These are phyloP conservation scores for Paramormyrops hopkinsi DNA, from an alignment of 2,797 vertebrate genomes.

Conservation along the genomic window DNA sequence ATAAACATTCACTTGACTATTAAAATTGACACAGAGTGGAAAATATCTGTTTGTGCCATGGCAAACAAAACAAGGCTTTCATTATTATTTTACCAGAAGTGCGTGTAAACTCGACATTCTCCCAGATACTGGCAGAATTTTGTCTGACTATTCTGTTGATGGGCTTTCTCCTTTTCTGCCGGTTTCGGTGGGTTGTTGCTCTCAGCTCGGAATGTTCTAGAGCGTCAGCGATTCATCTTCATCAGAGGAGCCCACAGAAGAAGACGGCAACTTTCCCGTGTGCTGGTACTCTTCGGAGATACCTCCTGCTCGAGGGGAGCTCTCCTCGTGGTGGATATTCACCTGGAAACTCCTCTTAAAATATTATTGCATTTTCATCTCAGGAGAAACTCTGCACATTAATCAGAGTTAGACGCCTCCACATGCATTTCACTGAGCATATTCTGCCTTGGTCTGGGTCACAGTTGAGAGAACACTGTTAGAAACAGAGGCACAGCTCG, in stretches of 20 bases:
- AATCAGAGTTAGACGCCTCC: conserved; percentile 18
- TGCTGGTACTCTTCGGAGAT: not conserved
- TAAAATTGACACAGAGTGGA: conserved; percentile 1
- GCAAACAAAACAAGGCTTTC: not conserved
- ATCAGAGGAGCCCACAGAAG: not conserved
- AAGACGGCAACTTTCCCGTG: not conserved
- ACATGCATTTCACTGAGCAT: conserved; percentile 16
- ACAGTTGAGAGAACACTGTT: not conserved
- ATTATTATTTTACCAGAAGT: not conserved
- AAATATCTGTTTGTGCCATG: not conserved
- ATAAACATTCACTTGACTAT: not conserved
- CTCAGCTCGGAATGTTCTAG: not conserved
- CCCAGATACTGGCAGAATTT: not conserved
- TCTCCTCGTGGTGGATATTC: not conserved
- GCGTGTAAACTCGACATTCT: not conserved
- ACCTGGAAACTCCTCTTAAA: conserved; percentile 20
- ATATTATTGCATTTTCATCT: conserved; percentile 25
- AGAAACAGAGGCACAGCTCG: not conserved
- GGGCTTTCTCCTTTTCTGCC: not conserved
- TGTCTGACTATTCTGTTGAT: not conserved
- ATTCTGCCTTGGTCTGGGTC: not conserved
- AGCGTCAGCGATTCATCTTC: not conserved
- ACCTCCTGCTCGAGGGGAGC: not conserved
- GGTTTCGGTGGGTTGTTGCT: not conserved
- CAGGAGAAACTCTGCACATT: conserved; percentile 21